Conservation (phyloP, 2,888 invertebrate genomes). For the Sphinx pinastri region DNA sequence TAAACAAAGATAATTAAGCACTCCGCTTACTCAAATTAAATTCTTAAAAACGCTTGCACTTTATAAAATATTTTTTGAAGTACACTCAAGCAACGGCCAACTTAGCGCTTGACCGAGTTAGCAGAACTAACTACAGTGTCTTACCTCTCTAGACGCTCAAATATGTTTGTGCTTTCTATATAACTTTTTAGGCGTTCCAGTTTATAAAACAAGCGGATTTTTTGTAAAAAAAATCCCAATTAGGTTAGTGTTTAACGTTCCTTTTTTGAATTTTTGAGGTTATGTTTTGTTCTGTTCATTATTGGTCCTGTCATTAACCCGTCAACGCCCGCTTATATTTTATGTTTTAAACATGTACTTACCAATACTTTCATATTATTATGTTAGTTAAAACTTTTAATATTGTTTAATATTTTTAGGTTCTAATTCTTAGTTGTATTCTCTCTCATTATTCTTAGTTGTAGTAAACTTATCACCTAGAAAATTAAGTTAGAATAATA, state of each 20-base stretch:
- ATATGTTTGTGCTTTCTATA: background rate
- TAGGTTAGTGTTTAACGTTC: background rate
- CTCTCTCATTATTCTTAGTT: too few relatives aligned
- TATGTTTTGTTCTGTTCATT: background rate
- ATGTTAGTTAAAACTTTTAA: too few relatives aligned
- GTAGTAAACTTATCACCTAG: too few relatives aligned
- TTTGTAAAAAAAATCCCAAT: background rate
- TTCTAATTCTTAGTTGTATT: too few relatives aligned
- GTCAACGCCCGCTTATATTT: too few relatives aligned
- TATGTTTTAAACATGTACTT: background rate
- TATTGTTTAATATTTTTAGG: too few relatives aligned
- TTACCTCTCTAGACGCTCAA: background rate
- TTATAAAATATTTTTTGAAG: slow-evolving; percentile 4
- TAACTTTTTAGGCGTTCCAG: slow-evolving; percentile 3
- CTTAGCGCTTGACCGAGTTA: slow-evolving; percentile 20
- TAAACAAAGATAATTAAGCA: background rate
- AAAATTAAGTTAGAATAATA: too few relatives aligned
- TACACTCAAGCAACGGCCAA: slow-evolving; percentile 2
- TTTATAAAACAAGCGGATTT: background rate
- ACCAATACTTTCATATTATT: too few relatives aligned
- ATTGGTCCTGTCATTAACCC: background rate
- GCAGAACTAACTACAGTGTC: slow-evolving; percentile 14
- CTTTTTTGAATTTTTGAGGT: background rate
- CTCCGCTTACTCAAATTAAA: background rate
- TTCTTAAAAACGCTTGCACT: background rate